Evolutionary conservation across 2,888 invertebrate species (phyloP).

Genomic region (Dolomedes plantarius): DNA sequence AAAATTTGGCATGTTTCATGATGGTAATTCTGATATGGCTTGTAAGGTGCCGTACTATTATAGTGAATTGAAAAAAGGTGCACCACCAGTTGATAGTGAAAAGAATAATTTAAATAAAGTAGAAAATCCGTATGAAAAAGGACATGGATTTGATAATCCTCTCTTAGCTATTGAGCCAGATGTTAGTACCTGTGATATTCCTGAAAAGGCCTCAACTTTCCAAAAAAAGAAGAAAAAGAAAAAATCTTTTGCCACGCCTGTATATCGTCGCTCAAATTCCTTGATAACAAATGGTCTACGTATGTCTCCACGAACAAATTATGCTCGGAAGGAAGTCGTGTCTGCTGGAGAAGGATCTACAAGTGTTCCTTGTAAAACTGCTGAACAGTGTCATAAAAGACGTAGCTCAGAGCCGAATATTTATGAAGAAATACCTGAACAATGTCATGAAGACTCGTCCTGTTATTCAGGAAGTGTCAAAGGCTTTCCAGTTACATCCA

Average conservation of each 20-base stretch:
- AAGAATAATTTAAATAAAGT: conserved; percentile 59
- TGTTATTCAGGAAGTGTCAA: conserved; percentile 70
- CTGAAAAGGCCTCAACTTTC: conserved; percentile 50
- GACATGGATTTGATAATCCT: conserved; percentile 73
- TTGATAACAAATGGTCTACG: conserved; percentile 73
- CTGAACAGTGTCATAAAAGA: conserved; percentile 60
- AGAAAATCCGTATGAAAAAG: conserved; percentile 63
- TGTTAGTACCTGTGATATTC: conserved; percentile 66
- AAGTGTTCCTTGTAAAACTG: conserved; percentile 31
- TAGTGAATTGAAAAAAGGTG: conserved; percentile 73
- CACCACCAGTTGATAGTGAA: conserved; percentile 45
- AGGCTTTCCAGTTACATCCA: conserved; percentile 50
- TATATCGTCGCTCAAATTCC: conserved; percentile 73
- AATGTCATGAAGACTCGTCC: conserved; percentile 53
- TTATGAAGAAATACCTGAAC: conserved; percentile 73
- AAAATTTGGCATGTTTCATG: conserved; percentile 67
- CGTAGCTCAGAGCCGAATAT: conserved; percentile 73
- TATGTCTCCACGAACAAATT: conserved; percentile 58
- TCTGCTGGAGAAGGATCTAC: conserved; percentile 45
- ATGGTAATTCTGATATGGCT: conserved; percentile 69
- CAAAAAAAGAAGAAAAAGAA: conserved; percentile 72
- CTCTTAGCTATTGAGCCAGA: conserved; percentile 73
- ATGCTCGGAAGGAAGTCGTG: conserved; percentile 53
- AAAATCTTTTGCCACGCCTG: conserved; percentile 57
- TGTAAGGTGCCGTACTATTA: conserved; percentile 74